Evolutionary conservation across 2,888 invertebrate species (phyloP), one percentile per base, ranked within the genome.

Genomic region (Hydroisotoma schaefferi): DNA sequence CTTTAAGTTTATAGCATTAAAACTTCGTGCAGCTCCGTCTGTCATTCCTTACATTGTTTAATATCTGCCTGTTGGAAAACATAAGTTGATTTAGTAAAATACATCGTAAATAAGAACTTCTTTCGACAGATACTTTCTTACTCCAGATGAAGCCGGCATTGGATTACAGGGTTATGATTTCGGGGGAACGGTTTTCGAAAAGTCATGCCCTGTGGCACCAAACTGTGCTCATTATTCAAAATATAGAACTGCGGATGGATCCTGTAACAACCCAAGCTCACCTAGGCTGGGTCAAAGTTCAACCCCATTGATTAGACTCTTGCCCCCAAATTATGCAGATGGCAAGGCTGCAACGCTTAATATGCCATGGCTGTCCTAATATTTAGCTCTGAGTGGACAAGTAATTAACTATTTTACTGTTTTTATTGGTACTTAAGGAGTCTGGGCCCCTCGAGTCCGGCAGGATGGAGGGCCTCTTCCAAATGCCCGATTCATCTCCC

Each of bases 191-290:
- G 59, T 66, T 1, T 67, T 67, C 38, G 67, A 64, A 29, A 61
- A 61, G 10, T 61, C 57, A 20, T 71, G 70, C 27, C 61, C 69
- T 25, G 18, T 61, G 0, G 55, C 48, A 4, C 69, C 70, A 8
- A 40, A 47, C n/a, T 71, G 70, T 37, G 43, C 54, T 20, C 40
- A 38, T 1, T 52, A 48, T n/a, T 38, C 52, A 12, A 90, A 88
- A 77, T 92, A 86, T 78, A 82, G 93, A 55, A 85, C 86, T 61
- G 83, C 87, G 0, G 87, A 87, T 47, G 92, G 90, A 0, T 86
- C 87, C 74, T 94, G 94, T 78, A 94, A 94, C 78, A 94, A 94
- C 75, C 86, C 93, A 1, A 81, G 89, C 40, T 88, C 90, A 76
- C 83, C 90, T 1, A 84, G 85, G 26, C 90, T 91, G 89, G 93